A percentile compares a stretch with the other conserved stretches of the same genome.
phyloP scores from a whole-genome alignment of 1,140 invertebrate species.

The Littorina saxatilis region DNA sequence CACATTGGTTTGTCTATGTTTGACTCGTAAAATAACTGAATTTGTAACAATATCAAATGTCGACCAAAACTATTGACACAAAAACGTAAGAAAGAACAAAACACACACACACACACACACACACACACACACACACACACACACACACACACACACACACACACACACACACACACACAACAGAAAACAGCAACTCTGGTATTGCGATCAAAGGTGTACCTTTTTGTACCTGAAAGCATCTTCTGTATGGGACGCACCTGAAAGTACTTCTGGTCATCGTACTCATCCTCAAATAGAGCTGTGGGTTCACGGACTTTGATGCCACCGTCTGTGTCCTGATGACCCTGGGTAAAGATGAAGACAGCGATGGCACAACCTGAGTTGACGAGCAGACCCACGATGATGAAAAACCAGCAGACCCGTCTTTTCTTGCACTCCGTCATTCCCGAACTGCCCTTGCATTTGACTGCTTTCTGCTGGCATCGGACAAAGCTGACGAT shows the following conservation, averaged over 20 bases:
- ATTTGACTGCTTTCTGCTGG: constrained; percentile 47
- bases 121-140: too few relatives aligned
- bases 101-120: too few relatives aligned
- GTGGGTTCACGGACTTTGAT: constrained; percentile 59
- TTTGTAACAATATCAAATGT: too few relatives aligned
- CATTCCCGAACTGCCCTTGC: not conserved
- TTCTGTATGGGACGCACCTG: constrained; percentile 1
- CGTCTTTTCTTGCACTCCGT: not conserved
- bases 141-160: too few relatives aligned
- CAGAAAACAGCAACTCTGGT: too few relatives aligned
- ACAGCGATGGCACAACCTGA: constrained; percentile 50
- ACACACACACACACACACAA: too few relatives aligned
- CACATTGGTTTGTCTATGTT: too few relatives aligned
- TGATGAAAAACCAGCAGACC: constrained; percentile 49
- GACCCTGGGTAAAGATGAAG: constrained; percentile 61
- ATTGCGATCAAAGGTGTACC: too few relatives aligned
- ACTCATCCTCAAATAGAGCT: constrained; percentile 58
- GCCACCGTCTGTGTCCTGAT: constrained; percentile 49
- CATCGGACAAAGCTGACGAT: constrained; percentile 54
- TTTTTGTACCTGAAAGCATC: constrained; percentile 46
- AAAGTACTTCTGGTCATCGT: constrained; percentile 64
- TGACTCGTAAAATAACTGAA: too few relatives aligned
- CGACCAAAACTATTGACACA: too few relatives aligned
- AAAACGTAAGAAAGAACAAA: too few relatives aligned
- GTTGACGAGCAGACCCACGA: constrained; percentile 60